A percentile compares a stretch with the other conserved stretches of the same genome.
These are phyloP conservation scores for Pseudoatta argentina DNA, from an alignment of 1,140 invertebrate genomes.

Conservation along the genomic window DNA sequence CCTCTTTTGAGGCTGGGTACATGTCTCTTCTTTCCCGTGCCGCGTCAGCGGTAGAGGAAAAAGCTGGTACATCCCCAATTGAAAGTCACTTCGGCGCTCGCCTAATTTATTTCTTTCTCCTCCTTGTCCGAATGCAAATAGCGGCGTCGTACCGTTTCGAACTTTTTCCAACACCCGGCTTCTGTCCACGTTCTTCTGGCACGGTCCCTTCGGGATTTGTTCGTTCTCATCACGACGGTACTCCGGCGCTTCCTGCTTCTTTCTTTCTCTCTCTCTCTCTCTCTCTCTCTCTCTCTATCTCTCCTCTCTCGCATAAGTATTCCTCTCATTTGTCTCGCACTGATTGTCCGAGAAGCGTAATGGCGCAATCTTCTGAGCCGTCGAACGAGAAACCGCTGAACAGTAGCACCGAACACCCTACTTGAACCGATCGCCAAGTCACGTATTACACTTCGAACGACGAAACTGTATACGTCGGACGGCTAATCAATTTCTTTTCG, in stretches of 20 bases:
- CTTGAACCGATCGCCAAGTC: constrained; percentile 73
- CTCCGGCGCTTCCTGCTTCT: not conserved
- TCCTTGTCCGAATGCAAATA: constrained; percentile 74
- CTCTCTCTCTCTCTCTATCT: not conserved
- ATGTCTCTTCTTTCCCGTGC: constrained; percentile 66
- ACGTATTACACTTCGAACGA: constrained; percentile 71
- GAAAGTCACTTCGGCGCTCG: constrained; percentile 75
- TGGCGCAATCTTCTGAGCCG: constrained; percentile 76
- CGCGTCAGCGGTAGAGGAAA: constrained; percentile 56
- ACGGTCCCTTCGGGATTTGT: constrained; percentile 57
- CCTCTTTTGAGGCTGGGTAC: constrained; percentile 71
- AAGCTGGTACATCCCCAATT: constrained; percentile 71
- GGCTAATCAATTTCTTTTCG: constrained; percentile 75
- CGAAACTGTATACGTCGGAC: constrained; percentile 66
- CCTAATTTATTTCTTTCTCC: constrained; percentile 76
- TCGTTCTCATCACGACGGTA: constrained; percentile 25
- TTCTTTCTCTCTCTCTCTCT: constrained; percentile 11
- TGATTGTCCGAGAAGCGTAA: constrained; percentile 79
- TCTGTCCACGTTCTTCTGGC: constrained; percentile 1
- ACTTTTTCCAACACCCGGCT: constrained; percentile 45
- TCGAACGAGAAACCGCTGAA: constrained; percentile 53
- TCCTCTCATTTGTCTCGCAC: constrained; percentile 80
- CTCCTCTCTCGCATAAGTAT: constrained; percentile 74
- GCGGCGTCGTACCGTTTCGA: constrained; percentile 37
- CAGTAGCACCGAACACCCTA: constrained; percentile 9